Percentiles rank a stretch among this genome's conserved stretches.
These are phyloP conservation scores for Numenius phaeopus DNA, from an alignment of 2,797 vertebrate genomes.

Conservation along the genomic window DNA sequence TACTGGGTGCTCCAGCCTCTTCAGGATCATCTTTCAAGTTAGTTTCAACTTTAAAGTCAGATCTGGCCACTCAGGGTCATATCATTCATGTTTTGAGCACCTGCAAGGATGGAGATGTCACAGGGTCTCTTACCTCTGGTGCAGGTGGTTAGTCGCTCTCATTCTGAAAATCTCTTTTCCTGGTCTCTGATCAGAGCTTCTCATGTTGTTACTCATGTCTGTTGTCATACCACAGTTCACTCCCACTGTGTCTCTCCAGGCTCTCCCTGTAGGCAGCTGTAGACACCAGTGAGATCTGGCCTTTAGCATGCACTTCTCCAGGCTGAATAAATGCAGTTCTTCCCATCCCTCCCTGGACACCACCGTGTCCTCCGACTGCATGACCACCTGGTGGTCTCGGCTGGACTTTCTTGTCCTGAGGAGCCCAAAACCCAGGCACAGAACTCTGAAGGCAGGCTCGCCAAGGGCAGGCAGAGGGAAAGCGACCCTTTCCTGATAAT, in stretches of 20 bases:
- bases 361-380: fast-evolving
- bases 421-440: not conserved
- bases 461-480: not conserved
- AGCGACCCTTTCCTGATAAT: not conserved
- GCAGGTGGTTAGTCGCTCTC: not conserved
- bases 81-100: not conserved
- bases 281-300: not conserved
- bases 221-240: fast-evolving
- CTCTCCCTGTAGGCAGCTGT: not conserved
- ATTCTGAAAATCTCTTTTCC: not conserved
- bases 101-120: not conserved
- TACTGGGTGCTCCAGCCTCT: fast-evolving
- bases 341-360: too few species aligned
- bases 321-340: not conserved
- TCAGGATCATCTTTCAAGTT: not conserved
- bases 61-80: not conserved
- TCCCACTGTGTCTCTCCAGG: not conserved
- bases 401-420: not conserved
- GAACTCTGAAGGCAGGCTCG: not conserved
- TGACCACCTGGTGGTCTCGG: not conserved
- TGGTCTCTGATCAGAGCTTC: not conserved
- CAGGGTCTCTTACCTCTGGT: not conserved
- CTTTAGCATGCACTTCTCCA: not conserved
- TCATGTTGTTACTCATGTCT: not conserved
- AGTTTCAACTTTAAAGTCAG: not conserved